A percentile compares a stretch with the other conserved stretches of the same genome.
phyloP scores from a whole-genome alignment of 35 echinoderm and acorn worm species.

The Apostichopus parvimensis region DNA sequence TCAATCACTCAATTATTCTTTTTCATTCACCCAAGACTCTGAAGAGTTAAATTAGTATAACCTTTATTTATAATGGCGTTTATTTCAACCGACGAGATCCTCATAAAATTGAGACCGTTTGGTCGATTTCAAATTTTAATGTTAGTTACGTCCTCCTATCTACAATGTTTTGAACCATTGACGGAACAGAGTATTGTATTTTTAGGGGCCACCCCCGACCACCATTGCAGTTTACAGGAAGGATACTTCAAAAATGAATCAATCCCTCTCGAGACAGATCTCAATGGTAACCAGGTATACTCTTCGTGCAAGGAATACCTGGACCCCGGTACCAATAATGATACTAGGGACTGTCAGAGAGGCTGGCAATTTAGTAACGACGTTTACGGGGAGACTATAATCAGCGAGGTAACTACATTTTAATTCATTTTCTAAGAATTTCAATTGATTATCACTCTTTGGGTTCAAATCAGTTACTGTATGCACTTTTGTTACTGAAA shows the following conservation, averaged over 20 bases:
- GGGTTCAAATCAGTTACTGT: too few species aligned
- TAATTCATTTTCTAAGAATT: background rate
- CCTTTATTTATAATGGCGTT: background rate
- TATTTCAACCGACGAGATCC: constrained; percentile 27
- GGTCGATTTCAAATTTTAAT: constrained; percentile 17
- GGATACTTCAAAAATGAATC: constrained; percentile 35
- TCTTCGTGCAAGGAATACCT: background rate
- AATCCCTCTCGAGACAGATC: background rate
- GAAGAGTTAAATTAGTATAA: too few species aligned
- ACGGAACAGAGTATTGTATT: constrained; percentile 9
- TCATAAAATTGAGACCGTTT: constrained; percentile 30
- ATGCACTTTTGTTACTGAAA: too few species aligned
- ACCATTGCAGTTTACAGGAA: background rate
- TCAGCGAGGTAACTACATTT: background rate
- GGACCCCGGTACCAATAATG: background rate
- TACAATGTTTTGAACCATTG: constrained; percentile 13
- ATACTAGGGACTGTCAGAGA: background rate
- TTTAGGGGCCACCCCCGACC: constrained; percentile 28
- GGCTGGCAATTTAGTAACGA: background rate
- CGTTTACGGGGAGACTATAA: background rate
- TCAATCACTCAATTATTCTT: too few species aligned
- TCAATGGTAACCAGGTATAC: background rate
- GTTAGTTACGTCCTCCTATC: background rate
- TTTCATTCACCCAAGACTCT: too few species aligned
- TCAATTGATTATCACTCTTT: background rate